Conservation (phyloP, 2,888 invertebrate species). For the Parascotia fuliginaria region DNA sequence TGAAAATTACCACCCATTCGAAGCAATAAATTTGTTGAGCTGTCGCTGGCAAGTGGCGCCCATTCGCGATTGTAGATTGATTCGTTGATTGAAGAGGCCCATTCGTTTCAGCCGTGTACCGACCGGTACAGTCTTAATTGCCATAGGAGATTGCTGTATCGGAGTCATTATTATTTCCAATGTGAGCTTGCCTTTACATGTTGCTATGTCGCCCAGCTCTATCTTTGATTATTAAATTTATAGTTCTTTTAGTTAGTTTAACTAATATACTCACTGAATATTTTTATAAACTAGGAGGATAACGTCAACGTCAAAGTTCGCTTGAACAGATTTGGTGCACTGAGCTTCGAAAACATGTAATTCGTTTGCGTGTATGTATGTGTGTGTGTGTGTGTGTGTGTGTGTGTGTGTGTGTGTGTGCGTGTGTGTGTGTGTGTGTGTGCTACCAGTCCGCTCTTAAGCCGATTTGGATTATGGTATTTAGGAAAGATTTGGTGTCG, state of each 20-base stretch:
- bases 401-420: too few species aligned
- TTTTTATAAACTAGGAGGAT: too few species aligned
- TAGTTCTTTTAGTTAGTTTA: neutral
- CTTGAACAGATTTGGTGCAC: too few species aligned
- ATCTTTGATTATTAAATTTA: neutral
- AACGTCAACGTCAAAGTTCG: too few species aligned
- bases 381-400: too few species aligned
- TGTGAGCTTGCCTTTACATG: constrained; percentile 45
- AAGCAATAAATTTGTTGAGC: constrained; percentile 81
- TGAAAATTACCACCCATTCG: constrained; percentile 79
- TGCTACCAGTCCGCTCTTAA: too few species aligned
- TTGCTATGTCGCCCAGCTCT: constrained; percentile 1
- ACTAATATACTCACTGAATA: neutral
- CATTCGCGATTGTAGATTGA: constrained; percentile 83
- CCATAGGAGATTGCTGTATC: constrained; percentile 77
- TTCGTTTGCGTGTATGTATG: too few species aligned
- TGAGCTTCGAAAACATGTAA: too few species aligned
- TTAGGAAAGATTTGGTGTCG: too few species aligned
- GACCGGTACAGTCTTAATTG: constrained; percentile 79
- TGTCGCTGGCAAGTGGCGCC: constrained; percentile 82
- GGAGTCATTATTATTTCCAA: constrained; percentile 60
- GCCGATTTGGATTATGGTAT: too few species aligned
- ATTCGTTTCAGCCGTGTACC: constrained; percentile 79
- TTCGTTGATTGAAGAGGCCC: constrained; percentile 84
- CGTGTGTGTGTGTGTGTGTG: too few species aligned